Evolutionary conservation across 2,888 invertebrate genomes (phyloP), one percentile per base, ranked within the genome.

Genomic region (Cephalotes varians): DNA sequence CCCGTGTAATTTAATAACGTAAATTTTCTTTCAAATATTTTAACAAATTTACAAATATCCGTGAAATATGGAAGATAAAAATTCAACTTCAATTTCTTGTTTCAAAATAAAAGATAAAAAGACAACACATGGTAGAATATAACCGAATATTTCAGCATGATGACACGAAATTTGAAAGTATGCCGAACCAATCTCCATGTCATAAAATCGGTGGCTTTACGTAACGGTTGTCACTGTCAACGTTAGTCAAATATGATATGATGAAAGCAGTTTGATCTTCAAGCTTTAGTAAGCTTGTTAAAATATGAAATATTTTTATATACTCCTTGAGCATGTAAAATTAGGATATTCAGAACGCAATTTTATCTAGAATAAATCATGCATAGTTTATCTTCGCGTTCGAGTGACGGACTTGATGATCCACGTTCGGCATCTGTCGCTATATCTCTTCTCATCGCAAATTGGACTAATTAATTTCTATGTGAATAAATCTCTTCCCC

Each of bases 401-500:
- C 15, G 28, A 7, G 25, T 34, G 25, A 40, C 25, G 3, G 6
- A 44, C 2, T 15, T 7, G 51, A 51, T 37, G n/a, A 9, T n/a
- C 25, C 25, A 25, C 37, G 37, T 64, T 25, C 47, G 49, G n/a
- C 37, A 67, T 15, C 28, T 76, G 51, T 4, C 18, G 25, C n/a
- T 49, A 28, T 18, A 18, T 54, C 9, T 51, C 40, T 76, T 31
- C 69, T 15, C 28, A 12, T 49, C 34, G 18, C 21, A 67, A 54
- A 67, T 76, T 76, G 37, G 37, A 51, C 40, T 40, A 76, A 65
- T 76, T 76, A 76, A 76, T 76, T 76, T 51, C 10, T 40, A 28
- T 67, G 67, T 15, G 37, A 76, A 40, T 40, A 67, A 40, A 34
- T 3, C 7, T 6, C 12, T 25, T 18, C 25, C 25, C 28, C 1